Conservation (phyloP, 2,113 vertebrate species). For the Mixornis gularis region DNA sequence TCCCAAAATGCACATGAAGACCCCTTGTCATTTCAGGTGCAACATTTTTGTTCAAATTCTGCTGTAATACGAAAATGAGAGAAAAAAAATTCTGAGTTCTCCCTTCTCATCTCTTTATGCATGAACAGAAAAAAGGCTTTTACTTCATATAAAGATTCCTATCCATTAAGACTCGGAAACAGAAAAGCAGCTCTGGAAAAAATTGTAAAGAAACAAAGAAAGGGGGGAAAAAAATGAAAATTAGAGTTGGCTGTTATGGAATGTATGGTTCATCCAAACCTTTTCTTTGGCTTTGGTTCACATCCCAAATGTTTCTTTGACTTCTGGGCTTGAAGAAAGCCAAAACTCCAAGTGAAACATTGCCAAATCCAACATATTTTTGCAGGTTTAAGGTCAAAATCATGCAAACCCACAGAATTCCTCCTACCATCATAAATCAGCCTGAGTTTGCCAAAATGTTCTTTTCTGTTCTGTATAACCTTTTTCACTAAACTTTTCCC, state of each 20-base stretch:
- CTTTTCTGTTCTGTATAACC: background rate
- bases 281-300: conserved; percentile 51
- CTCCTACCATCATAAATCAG: conserved; percentile 50
- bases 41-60: background rate
- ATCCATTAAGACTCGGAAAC: background rate
- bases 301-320: conserved; percentile 47
- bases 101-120: background rate
- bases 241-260: conserved; percentile 26
- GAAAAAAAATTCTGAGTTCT: background rate
- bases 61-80: background rate
- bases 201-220: background rate
- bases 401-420: conserved; percentile 41
- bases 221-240: conserved; percentile 17
- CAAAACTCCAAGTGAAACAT: conserved; percentile 35
- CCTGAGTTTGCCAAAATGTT: conserved; percentile 17
- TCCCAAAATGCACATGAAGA: background rate
- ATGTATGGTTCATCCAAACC: conserved; percentile 12
- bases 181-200: conserved; percentile 4
- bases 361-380: conserved; percentile 61
- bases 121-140: background rate
- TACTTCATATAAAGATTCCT: background rate
- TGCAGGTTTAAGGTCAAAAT: conserved; percentile 58
- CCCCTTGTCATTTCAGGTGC: background rate
- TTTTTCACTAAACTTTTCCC: background rate
- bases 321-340: conserved; percentile 53